Percentiles rank a stretch among this genome's conserved stretches.
Conservation (phyloP, 53 echinoderm and acorn worm genomes). For the Patiria pectinifera region DNA sequence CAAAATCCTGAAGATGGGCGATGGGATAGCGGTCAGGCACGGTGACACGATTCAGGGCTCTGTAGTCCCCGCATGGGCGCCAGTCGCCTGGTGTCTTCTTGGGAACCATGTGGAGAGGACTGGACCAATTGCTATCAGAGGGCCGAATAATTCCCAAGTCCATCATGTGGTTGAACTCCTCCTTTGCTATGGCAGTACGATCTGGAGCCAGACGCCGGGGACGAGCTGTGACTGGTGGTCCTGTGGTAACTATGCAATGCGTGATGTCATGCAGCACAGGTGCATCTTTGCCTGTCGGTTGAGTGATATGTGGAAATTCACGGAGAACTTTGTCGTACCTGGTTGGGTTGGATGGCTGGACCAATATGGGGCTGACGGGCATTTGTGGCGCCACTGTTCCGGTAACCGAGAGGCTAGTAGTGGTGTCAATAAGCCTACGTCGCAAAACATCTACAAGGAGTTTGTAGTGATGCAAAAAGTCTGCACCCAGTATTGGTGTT, state of each 20-base stretch:
- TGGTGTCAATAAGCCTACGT: no score
- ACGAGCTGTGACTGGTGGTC: constrained; percentile 45
- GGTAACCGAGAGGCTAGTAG: no score
- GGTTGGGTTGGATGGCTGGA: no score
- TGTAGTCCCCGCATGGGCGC: constrained; percentile 59
- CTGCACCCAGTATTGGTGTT: no score
- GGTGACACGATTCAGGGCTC: constrained; percentile 56
- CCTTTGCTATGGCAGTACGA: constrained; percentile 6
- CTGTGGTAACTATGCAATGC: constrained; percentile 45
- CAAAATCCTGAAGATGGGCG: constrained; percentile 41
- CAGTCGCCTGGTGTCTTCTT: constrained; percentile 61
- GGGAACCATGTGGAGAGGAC: constrained; percentile 58
- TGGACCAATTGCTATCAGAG: no score
- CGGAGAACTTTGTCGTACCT: no score
- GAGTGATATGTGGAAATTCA: background rate
- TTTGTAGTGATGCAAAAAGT: no score
- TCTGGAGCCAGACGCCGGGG: constrained; percentile 49
- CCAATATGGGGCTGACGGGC: no score
- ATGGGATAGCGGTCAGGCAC: constrained; percentile 69
- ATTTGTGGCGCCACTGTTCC: no score
- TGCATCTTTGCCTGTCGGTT: background rate
- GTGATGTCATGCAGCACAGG: constrained; percentile 15
- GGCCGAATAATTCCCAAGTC: no score
- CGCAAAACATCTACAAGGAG: no score
- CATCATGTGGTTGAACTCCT: constrained; percentile 69